phyloP scores from a whole-genome alignment of 2,888 invertebrate genomes.

The Chromoteleia sp. region DNA sequence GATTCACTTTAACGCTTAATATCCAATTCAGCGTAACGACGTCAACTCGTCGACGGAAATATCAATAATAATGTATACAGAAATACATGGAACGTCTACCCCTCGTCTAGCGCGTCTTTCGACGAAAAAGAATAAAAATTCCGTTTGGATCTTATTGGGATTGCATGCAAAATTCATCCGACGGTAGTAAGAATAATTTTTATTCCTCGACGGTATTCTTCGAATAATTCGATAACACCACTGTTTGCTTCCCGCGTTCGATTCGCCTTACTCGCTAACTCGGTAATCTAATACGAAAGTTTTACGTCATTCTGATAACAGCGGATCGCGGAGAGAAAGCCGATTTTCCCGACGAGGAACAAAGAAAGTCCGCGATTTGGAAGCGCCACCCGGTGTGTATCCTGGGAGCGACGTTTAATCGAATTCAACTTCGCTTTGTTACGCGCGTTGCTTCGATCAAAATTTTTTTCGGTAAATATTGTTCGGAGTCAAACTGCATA shows the following conservation, averaged over 20 bases:
- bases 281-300: constrained; percentile 61
- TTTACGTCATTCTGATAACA: constrained; percentile 49
- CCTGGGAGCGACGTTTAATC: constrained; percentile 5
- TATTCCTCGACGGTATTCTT: constrained; percentile 48
- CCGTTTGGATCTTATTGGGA: constrained; percentile 35
- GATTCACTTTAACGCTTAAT: constrained; percentile 14
- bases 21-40: constrained; percentile 15
- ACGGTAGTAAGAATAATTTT: constrained; percentile 45
- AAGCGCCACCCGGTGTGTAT: not conserved
- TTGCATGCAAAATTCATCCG: constrained; percentile 57
- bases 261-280: constrained; percentile 54
- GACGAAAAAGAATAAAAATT: constrained; percentile 36
- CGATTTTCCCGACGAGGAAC: constrained; percentile 24
- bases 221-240: constrained; percentile 58
- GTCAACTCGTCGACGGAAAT: constrained; percentile 4
- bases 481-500: constrained; percentile 5
- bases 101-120: not conserved
- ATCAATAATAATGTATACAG: constrained; percentile 31
- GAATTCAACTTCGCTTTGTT: constrained; percentile 13
- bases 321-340: constrained; percentile 12
- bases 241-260: constrained; percentile 56
- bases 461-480: constrained; percentile 21
- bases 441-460: not conserved
- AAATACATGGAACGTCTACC: constrained; percentile 4
- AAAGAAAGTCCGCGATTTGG: constrained; percentile 15